Evolutionary conservation across 2,113 vertebrate genomes (phyloP).

Genomic region (Paratilapia polleni): DNA sequence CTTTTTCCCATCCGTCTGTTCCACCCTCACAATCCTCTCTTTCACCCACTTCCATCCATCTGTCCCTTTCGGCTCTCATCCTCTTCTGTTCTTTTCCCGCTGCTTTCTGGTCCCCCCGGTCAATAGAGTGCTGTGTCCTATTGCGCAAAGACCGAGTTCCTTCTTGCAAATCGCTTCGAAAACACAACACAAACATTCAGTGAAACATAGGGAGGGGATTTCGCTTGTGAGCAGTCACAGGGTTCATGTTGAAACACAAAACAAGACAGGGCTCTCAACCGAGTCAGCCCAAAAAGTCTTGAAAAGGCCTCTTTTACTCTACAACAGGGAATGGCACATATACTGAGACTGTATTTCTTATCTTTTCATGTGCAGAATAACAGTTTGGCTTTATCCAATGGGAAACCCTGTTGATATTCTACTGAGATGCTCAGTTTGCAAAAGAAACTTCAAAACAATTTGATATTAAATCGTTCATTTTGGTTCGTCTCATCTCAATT

Average conservation of each 20-base stretch:
- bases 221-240: slow-evolving; percentile 36
- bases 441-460: slow-evolving; percentile 25
- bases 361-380: slow-evolving; percentile 3
- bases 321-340: not conserved
- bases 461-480: slow-evolving; percentile 29
- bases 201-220: slow-evolving; percentile 29
- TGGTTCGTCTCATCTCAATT: slow-evolving; percentile 41
- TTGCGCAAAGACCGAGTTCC: slow-evolving; percentile 52
- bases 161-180: slow-evolving; percentile 43
- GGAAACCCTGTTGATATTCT: slow-evolving; percentile 10
- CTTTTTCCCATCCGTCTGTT: slow-evolving; percentile 65
- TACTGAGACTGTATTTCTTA: slow-evolving; percentile 21
- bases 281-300: slow-evolving; percentile 17
- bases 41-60: slow-evolving; percentile 73
- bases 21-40: slow-evolving; percentile 66
- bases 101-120: slow-evolving; percentile 56
- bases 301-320: slow-evolving; percentile 34
- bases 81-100: slow-evolving; percentile 49
- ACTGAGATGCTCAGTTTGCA: slow-evolving; percentile 10
- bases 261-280: slow-evolving; percentile 36
- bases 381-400: not conserved
- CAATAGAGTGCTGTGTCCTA: slow-evolving; percentile 62
- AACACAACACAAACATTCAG: slow-evolving; percentile 63
- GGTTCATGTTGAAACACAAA: slow-evolving; percentile 43
- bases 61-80: slow-evolving; percentile 61